Evolutionary conservation across 2,888 invertebrate genomes (phyloP).

Genomic region (Norana najaformis): DNA sequence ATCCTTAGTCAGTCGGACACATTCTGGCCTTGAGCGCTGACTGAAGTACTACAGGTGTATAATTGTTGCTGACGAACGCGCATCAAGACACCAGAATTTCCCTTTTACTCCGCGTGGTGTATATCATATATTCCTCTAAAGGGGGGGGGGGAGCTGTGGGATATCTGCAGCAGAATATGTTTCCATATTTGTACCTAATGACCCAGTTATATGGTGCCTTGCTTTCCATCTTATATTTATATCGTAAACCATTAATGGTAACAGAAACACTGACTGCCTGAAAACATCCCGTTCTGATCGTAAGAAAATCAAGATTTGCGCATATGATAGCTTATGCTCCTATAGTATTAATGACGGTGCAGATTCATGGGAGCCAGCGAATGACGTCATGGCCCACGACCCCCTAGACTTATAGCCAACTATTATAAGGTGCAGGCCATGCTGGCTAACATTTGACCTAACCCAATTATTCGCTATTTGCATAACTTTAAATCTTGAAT

Average conservation of each 20-base stretch:
- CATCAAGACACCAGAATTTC: background rate
- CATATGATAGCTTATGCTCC: too few species aligned
- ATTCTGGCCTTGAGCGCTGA: background rate
- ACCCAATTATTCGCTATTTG: too few species aligned
- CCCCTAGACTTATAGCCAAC: too few species aligned
- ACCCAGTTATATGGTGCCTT: background rate
- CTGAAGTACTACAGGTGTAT: background rate
- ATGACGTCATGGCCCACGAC: too few species aligned
- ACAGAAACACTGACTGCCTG: too few species aligned
- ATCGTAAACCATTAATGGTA: background rate
- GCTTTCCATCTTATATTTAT: background rate
- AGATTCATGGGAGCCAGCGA: too few species aligned
- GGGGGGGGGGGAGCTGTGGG: background rate
- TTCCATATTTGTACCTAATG: background rate
- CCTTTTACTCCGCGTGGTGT: background rate
- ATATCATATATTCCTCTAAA: background rate
- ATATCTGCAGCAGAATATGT: background rate
- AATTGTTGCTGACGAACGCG: background rate
- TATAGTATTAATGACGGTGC: too few species aligned
- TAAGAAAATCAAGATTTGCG: too few species aligned
- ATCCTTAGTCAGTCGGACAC: background rate
- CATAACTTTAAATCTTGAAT: too few species aligned
- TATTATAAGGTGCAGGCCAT: too few species aligned
- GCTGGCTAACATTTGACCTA: too few species aligned
- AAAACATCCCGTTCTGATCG: too few species aligned